Evolutionary conservation across 2,113 vertebrate species (phyloP).

Genomic region (Passer domesticus): DNA sequence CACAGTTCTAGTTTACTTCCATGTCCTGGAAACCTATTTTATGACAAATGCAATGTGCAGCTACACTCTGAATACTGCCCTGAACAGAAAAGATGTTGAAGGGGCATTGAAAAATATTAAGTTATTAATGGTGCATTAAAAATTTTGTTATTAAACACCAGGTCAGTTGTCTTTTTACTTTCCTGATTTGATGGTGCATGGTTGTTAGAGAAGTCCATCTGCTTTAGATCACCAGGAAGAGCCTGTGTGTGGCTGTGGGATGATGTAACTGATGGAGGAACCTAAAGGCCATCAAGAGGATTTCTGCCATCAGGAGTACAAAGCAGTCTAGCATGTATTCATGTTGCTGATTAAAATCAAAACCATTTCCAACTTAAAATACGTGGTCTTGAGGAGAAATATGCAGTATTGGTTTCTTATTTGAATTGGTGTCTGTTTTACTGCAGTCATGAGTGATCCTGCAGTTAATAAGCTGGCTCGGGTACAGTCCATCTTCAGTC

Average conservation of each 20-base stretch:
- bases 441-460: neutral
- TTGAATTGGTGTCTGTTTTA: neutral
- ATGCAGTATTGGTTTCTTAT: neutral
- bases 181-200: neutral
- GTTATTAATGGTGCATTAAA: neutral
- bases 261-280: neutral
- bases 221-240: neutral
- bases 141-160: neutral
- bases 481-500: neutral
- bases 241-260: neutral
- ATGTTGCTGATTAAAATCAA: neutral
- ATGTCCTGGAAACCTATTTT: conserved; percentile 4
- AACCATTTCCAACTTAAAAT: neutral
- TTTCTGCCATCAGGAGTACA: neutral
- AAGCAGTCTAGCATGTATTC: neutral
- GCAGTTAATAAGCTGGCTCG: neutral
- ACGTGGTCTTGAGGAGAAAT: neutral
- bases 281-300: neutral
- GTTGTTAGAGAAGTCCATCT: neutral
- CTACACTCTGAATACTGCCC: neutral
- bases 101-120: neutral
- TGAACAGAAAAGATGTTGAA: neutral
- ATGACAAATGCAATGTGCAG: neutral
- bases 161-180: neutral
- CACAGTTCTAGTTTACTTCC: neutral